Base-by-base conservation (phyloP, 1,140 invertebrate genomes). In the Pteromalus puparum region DNA sequence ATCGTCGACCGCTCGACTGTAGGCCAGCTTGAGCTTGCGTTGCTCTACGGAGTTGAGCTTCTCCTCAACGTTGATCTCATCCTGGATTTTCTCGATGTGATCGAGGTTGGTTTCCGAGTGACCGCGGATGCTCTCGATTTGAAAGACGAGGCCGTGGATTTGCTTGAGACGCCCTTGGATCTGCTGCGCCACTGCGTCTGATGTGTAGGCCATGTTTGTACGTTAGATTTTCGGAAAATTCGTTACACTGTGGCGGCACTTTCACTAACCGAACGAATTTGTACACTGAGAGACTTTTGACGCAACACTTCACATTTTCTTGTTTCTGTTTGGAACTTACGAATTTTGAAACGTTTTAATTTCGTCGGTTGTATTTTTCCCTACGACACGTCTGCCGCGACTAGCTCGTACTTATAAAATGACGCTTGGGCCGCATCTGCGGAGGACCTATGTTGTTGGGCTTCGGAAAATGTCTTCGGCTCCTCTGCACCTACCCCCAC, bases 1-100 rank as follows among this genome's bases (percentile, higher is more conserved):
- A 90, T 98, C 97, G 34, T 94, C 91, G 67, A 97, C 93, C 1
- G 96, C 97, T 26, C 95, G 94, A 90, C 96, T 96, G 88, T 97
- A 97, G 6, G 97, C 90, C 72, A 93, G 95, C 91, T 96, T 97
- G 38, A 98, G 90, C 91, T 97, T 97, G 88, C 95, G 94, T 91
- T 96, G 93, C 85, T 94, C 93, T 87, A 94, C 94, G 21, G 93
- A 92, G 18, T 93, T 93, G 0, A 93, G 88, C 92, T 95, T 95
- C 86, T 96, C 95, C 86, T 96, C 95, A 53, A 94, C 93, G 24
- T 94, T 94, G 85, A 95, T 94, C 88, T 94, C 94, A 89, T 97
- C 97, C 88, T 97, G 96, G 15, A 96, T 95, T 89, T 97, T 96
- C 24, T 95, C 91, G 82, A 98, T 95, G 82, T 95, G 95, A 34